Base-by-base conservation (phyloP, 92 coral and sea anemone species). In the Palythoa heliodiscus region DNA sequence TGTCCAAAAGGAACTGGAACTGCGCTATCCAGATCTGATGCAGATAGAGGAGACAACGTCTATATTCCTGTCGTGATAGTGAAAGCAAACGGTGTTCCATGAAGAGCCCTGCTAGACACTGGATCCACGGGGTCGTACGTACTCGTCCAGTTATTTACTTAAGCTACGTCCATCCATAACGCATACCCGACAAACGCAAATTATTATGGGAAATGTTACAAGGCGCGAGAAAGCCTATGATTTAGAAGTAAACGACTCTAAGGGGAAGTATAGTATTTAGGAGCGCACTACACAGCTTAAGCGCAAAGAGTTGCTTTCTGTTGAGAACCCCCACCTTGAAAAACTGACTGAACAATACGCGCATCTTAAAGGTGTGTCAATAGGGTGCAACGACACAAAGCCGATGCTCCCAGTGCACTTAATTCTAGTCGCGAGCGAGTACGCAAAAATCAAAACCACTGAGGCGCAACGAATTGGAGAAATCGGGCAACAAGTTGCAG, bases 371-470 rank as follows among this genome's bases (percentile, higher is more conserved):
- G 92, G 92, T 24, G 86, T 88, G 15, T 24, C 48, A 19, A 86
- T 82, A 84, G 90, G 82, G 52, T 90, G 89, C 48, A 77, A 73
- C 9, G 90, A 89, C 82, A 82, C 77, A 13, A 89, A 91, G 87
- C 68, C 53, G 47, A 29, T 43, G 53, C 90, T 91, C 40, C 90
- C 90, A 16, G 90, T 91, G 29, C 94, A 89, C 47, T 55, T 89
- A 39, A 91, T 91, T 57, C 88, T 89, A 4, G 88, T 87, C 3
- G 90, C 92, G 17, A 89, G 89, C 70, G 90, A 91, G 77, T 88
- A 88, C 64, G 84, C 94, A 23, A 75, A 87, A 78, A 86, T 91
- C 72, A 88, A 88, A 54, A 91, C 89, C 71, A 63, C 74, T 24
- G 82, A 83, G 79, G 60, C 77, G 68, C 92, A 91, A 57, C 88